Percentiles rank a stretch among this genome's conserved stretches.
Conservation (phyloP, 2,888 invertebrate genomes). For the Drosophila anomalata region DNA sequence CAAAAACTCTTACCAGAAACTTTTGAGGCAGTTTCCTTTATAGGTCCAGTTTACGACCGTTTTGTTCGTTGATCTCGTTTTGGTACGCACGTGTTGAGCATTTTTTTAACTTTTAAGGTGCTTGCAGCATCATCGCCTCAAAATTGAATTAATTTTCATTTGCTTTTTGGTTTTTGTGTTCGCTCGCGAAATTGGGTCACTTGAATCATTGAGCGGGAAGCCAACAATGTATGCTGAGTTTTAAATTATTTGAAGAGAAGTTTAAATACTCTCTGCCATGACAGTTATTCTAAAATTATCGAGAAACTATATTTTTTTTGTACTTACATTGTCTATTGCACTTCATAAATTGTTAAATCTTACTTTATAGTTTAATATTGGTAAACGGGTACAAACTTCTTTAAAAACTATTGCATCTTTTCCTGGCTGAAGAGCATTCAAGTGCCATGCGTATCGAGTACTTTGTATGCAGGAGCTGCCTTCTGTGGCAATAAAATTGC, state of each 20-base stretch:
- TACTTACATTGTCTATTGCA: no score
- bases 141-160: conserved; percentile 61
- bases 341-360: no score
- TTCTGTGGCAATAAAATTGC: conserved; percentile 80
- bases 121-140: conserved; percentile 45
- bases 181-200: conserved; percentile 60
- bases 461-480: conserved; percentile 71
- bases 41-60: conserved; percentile 9
- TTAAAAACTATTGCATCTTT: not conserved
- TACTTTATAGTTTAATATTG: not conserved
- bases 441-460: conserved; percentile 29
- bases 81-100: conserved; percentile 44
- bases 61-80: conserved; percentile 16
- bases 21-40: not conserved
- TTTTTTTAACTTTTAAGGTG: conserved; percentile 39
- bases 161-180: conserved; percentile 37
- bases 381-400: not conserved
- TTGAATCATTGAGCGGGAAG: conserved; percentile 35
- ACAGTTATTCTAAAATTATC: no score
- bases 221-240: conserved; percentile 9
- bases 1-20: not conserved
- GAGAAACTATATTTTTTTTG: no score
- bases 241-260: not conserved
- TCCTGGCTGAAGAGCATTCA: conserved; percentile 12
- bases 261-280: not conserved